Evolutionary conservation across 2,797 vertebrate species (phyloP), one percentile per base, ranked within the genome.

Genomic region (Cyclopterus lumpus): DNA sequence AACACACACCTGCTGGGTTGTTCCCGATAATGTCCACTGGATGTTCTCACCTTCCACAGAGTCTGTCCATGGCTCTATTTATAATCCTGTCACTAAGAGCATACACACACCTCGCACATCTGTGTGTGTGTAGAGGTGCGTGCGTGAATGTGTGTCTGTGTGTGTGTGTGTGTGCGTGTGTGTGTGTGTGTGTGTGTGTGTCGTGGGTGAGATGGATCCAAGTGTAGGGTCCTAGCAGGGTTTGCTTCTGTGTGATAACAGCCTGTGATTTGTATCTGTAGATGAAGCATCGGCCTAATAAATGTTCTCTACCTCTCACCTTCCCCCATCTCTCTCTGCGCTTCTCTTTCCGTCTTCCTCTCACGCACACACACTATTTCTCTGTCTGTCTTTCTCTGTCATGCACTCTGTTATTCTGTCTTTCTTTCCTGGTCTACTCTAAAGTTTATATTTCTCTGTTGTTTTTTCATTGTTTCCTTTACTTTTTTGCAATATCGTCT

Each of bases 201-300:
- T 90, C 53, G 3, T 36, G 54, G 68, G 79, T 82, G 91, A 91
- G 90, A 92, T 89, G 91, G 89, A 95, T 94, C 93, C 91, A 86
- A 90, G 94, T 92, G 95, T 93, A 96, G 93, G 94, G 92, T 93
- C 93, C 92, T 84, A 93, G 93, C 83, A 94, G 87, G 94, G 94
- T 91, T 91, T 92, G 94, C 84, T 94, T 91, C 84, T 88, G 88
- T 89, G 94, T 93, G 95, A 94, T 93, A 94, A 94, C 94, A 87
- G 79, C 89, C 57, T 82, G 85, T 77, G 89, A 93, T 94, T 92
- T 79, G 16, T 91, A 94, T 90, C 91, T 92, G 89, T 90, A 92
- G 68, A 93, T 89, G 89, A 93, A 77, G 87, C 71, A 86, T 77
- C 65, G 80, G 78, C 83, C 90, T 93, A 71, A 80, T 85, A 92